These are phyloP conservation scores for Ashinkailepas kermadecensis DNA, from an alignment of 2,888 invertebrate species.

Conservation along the genomic window DNA sequence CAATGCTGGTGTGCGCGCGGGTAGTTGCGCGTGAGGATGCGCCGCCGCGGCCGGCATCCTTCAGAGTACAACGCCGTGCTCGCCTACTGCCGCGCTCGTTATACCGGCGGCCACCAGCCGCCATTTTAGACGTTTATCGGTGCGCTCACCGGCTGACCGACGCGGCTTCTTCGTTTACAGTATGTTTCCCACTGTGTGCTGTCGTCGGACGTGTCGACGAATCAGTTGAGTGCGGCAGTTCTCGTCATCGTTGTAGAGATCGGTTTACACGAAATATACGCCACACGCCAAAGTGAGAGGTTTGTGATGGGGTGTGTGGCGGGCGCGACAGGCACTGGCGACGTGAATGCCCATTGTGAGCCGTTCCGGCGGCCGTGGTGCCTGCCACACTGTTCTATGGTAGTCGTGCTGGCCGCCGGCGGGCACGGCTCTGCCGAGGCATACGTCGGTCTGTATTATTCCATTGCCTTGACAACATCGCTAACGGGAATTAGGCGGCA, in stretches of 20 bases:
- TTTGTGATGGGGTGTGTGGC: background rate
- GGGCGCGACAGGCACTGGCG: background rate
- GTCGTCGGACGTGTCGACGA: background rate
- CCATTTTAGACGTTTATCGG: background rate
- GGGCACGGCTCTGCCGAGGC: no score
- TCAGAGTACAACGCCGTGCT: background rate
- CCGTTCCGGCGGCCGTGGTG: no score
- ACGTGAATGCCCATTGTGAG: no score
- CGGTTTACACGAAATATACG: slow-evolving; percentile 17
- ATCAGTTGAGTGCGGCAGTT: background rate
- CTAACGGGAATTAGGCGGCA: no score
- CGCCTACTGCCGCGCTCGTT: no score
- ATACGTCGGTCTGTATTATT: no score
- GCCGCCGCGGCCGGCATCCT: background rate
- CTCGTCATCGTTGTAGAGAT: slow-evolving; percentile 21
- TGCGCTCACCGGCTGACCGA: background rate
- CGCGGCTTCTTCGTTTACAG: background rate
- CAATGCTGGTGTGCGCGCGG: background rate
- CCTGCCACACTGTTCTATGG: no score
- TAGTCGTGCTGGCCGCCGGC: no score
- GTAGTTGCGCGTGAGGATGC: background rate
- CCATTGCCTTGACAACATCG: no score
- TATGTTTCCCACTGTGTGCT: background rate
- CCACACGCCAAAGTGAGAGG: background rate
- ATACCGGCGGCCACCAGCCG: no score